Percentiles rank a stretch among this genome's conserved stretches.
phyloP scores from a whole-genome alignment of 2,888 invertebrate species.

The Drosophila antonietae region DNA sequence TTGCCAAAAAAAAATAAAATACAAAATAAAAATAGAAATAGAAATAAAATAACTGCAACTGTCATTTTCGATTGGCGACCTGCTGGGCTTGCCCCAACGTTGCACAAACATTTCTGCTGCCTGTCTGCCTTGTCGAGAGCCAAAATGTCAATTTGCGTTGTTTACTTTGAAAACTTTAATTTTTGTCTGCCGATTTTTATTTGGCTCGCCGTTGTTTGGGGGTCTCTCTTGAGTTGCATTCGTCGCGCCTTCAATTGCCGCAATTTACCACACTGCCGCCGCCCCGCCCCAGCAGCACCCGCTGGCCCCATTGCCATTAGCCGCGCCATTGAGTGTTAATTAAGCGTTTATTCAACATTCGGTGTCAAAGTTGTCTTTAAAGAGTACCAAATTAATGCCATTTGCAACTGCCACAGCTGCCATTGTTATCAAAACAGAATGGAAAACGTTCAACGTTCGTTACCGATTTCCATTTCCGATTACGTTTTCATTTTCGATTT shows the following conservation, averaged over 20 bases:
- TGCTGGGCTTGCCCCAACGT: conserved; percentile 74
- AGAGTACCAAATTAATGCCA: conserved; percentile 78
- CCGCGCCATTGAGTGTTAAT: conserved; percentile 76
- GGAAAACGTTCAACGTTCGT: conserved; percentile 48
- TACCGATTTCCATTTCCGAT: conserved; percentile 46
- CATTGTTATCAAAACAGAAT: conserved; percentile 67
- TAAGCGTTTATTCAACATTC: conserved; percentile 77
- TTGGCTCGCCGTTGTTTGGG: conserved; percentile 14
- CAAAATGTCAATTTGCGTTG: conserved; percentile 79
- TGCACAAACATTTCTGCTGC: conserved; percentile 55
- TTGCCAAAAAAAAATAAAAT: conserved; percentile 39
- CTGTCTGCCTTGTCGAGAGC: conserved; percentile 63
- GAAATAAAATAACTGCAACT: conserved; percentile 75
- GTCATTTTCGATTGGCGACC: conserved; percentile 80
- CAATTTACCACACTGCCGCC: conserved; percentile 53
- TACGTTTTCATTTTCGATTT: conserved; percentile 31
- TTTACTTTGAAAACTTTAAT: conserved; percentile 76
- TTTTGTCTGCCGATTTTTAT: conserved; percentile 54
- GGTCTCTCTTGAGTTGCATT: conserved; percentile 68
- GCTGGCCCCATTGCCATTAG: conserved; percentile 55
- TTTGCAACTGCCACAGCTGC: conserved; percentile 54
- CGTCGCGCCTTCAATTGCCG: conserved; percentile 78
- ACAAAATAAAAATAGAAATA: conserved; percentile 28
- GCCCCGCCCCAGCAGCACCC: not conserved
- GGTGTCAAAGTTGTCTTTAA: conserved; percentile 78